These are phyloP conservation scores for Junonia oenone DNA, from an alignment of 2,888 invertebrate species.

Conservation along the genomic window DNA sequence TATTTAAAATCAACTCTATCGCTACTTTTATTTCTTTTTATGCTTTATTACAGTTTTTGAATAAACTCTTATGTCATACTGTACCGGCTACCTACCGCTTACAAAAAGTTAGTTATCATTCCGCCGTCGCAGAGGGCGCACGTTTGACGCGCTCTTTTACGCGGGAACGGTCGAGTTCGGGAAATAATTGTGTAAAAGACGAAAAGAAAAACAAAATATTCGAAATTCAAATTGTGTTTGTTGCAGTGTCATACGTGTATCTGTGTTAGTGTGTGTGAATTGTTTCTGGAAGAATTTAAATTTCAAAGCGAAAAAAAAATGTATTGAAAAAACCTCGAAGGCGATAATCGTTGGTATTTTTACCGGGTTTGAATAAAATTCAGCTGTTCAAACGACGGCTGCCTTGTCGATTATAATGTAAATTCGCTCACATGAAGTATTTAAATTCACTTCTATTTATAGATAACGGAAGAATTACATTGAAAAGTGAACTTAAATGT, in stretches of 20 bases:
- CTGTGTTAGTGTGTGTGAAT: not conserved
- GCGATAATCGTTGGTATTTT: slow-evolving; percentile 21
- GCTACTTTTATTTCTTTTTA: not conserved
- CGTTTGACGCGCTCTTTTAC: slow-evolving; percentile 2
- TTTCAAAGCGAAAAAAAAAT: not conserved
- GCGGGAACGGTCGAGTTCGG: not conserved
- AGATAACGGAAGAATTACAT: slow-evolving; percentile 1
- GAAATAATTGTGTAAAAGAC: not conserved
- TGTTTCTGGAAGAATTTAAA: not conserved
- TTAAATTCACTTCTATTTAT: slow-evolving; percentile 21
- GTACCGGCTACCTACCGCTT: too few relatives aligned
- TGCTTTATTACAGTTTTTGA: not conserved
- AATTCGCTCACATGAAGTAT: slow-evolving; percentile 16
- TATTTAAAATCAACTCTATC: not conserved
- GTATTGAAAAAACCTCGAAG: not conserved
- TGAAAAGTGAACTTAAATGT: slow-evolving; percentile 6
- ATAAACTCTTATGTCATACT: not conserved
- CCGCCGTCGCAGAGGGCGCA: slow-evolving; percentile 3
- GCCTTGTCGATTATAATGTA: slow-evolving; percentile 20
- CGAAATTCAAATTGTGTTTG: not conserved
- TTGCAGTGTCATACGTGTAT: not conserved
- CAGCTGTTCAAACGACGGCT: slow-evolving; percentile 24
- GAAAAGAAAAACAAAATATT: not conserved
- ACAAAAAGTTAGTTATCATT: slow-evolving; percentile 12
- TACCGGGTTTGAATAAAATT: slow-evolving; percentile 23